Conservation (phyloP, 2,888 invertebrate species). For the Netelia melanura region DNA sequence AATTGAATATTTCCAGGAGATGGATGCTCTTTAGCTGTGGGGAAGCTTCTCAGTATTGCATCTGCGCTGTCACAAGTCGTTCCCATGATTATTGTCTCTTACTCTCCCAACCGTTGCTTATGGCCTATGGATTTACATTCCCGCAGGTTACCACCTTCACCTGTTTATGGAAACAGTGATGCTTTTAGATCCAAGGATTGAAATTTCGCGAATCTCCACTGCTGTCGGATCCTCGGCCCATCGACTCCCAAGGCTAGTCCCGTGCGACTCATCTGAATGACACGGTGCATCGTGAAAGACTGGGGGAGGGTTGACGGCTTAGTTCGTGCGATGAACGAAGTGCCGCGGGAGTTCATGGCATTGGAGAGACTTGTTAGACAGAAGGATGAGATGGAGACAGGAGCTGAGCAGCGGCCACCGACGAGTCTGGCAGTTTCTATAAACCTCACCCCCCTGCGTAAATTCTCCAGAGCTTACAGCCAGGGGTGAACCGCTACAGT, state of each 20-base stretch:
- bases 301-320: slow-evolving; percentile 33
- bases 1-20: not conserved
- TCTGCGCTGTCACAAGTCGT: not conserved
- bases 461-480: slow-evolving; percentile 46
- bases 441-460: slow-evolving; percentile 37
- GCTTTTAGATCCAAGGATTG: slow-evolving; percentile 37
- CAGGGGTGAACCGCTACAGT: slow-evolving; percentile 24
- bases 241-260: slow-evolving; percentile 6
- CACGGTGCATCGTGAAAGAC: slow-evolving; percentile 18
- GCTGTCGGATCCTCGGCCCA: slow-evolving; percentile 29
- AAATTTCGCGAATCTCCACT: slow-evolving; percentile 35
- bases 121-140: slow-evolving; percentile 42
- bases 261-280: slow-evolving; percentile 3
- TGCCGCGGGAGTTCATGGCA: slow-evolving; percentile 27
- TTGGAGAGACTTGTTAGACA: slow-evolving; percentile 24
- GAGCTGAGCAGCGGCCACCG: slow-evolving; percentile 58
- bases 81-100: not conserved
- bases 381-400: slow-evolving; percentile 40
- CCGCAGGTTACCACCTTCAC: slow-evolving; percentile 25
- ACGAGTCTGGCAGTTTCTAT: slow-evolving; percentile 66
- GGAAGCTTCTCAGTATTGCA: not conserved
- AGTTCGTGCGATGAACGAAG: slow-evolving; percentile 36
- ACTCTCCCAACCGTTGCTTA: slow-evolving; percentile 3
- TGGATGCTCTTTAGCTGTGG: too few species aligned
- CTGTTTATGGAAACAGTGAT: slow-evolving; percentile 44